Percentiles rank a stretch among this genome's conserved stretches.
Evolutionary conservation across 2,888 invertebrate genomes (phyloP).

Genomic region (Dicycla oo): DNA sequence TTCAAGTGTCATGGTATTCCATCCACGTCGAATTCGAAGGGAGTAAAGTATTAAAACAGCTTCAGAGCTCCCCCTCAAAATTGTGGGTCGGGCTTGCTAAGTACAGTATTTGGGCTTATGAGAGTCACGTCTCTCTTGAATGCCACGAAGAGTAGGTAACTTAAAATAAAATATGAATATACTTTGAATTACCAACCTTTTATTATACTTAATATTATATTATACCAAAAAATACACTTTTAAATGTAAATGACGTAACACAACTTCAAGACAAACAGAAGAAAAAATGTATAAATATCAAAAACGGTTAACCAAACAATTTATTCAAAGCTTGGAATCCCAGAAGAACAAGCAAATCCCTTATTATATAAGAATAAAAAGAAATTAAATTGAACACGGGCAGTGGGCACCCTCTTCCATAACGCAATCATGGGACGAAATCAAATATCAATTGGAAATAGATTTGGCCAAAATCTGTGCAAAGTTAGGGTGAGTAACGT

Average conservation of each 20-base stretch:
- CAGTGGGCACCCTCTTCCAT: conserved; percentile 63
- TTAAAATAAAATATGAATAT: background rate
- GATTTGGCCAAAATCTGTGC: conserved; percentile 69
- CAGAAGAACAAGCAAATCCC: conserved; percentile 53
- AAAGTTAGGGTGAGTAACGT: conserved; percentile 62
- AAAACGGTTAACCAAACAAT: conserved; percentile 31
- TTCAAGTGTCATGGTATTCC: background rate
- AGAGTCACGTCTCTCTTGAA: background rate
- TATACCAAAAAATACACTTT: background rate
- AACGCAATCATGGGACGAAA: conserved; percentile 64
- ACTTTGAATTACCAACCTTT: background rate
- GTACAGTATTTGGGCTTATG: background rate
- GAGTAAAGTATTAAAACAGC: background rate
- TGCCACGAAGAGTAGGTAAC: background rate
- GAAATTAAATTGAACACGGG: conserved; percentile 62
- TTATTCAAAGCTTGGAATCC: conserved; percentile 48
- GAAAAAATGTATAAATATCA: background rate
- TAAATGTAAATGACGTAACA: background rate
- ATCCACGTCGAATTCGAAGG: background rate
- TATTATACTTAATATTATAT: background rate
- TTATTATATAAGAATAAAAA: conserved; percentile 56
- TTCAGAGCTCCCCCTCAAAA: background rate
- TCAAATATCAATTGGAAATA: conserved; percentile 72
- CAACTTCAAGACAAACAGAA: background rate
- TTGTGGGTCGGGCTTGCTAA: background rate